These are phyloP conservation scores for Sparus aurata DNA, from an alignment of 2,797 vertebrate genomes.

Conservation along the genomic window DNA sequence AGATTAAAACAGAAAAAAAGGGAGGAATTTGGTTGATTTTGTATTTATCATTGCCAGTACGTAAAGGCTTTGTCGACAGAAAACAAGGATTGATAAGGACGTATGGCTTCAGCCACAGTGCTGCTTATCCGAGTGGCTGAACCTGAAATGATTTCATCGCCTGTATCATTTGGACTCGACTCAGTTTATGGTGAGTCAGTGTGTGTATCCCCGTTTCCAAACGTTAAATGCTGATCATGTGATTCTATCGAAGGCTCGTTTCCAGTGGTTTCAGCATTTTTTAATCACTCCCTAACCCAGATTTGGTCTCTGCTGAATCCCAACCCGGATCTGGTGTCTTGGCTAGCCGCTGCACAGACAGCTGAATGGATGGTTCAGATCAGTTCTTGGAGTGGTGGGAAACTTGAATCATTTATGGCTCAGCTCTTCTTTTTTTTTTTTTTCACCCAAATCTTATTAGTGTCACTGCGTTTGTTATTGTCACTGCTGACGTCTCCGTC, in stretches of 20 bases:
- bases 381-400: conserved; percentile 48
- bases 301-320: conserved; percentile 65
- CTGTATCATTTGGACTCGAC: neutral
- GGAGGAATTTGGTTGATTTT: neutral
- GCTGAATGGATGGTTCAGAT: conserved; percentile 60
- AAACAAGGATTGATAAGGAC: neutral
- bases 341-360: conserved; percentile 34
- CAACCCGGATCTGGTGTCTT: conserved; percentile 63
- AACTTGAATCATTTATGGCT: conserved; percentile 66
- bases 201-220: conserved; percentile 43
- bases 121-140: conserved; percentile 5
- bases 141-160: neutral
- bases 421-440: neutral
- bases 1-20: neutral
- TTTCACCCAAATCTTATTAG: conserved; percentile 51
- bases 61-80: neutral
- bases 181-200: conserved; percentile 6
- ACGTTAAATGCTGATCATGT: conserved; percentile 53
- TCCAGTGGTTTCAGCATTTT: conserved; percentile 69
- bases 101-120: neutral
- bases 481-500: conserved; percentile 6
- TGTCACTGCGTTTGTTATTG: conserved; percentile 28
- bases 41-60: neutral
- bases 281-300: conserved; percentile 67
- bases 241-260: conserved; percentile 57